Evolutionary conservation across 2,113 vertebrate species (phyloP).

Genomic region (Takifugu bimaculatus): DNA sequence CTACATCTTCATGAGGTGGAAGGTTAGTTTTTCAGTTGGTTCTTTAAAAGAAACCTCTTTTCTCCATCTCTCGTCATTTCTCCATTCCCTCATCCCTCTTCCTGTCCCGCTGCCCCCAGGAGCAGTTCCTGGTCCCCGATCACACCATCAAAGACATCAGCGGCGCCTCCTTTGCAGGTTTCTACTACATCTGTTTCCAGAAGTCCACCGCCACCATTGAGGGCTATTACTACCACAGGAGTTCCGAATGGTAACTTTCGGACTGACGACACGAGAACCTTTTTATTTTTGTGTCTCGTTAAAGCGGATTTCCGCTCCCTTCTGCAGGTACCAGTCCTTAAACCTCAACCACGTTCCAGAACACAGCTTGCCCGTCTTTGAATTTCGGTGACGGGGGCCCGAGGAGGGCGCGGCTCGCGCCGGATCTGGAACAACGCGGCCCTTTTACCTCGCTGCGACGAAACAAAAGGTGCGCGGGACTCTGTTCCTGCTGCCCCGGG

Average conservation of each 20-base stretch:
- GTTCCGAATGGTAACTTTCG: conserved; percentile 89
- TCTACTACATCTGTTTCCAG: conserved; percentile 99
- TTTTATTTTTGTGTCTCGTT: not conserved
- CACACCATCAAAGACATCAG: conserved; percentile 99
- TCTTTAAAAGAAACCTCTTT: not conserved
- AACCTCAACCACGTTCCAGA: conserved; percentile 92
- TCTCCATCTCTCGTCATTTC: not conserved
- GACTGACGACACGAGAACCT: not conserved
- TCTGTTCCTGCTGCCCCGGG: conserved; percentile 14
- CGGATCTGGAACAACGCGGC: conserved; percentile 21
- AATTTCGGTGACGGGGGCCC: conserved; percentile 88
- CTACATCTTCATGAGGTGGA: conserved; percentile 99
- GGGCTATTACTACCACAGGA: conserved; percentile 97
- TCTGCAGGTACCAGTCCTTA: conserved; percentile 92
- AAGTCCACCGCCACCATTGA: conserved; percentile 97
- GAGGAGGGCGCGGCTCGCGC: conserved; percentile 4
- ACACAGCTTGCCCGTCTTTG: conserved; percentile 94
- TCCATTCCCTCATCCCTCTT: not conserved
- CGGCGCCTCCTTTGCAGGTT: conserved; percentile 96
- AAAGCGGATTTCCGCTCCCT: not conserved
- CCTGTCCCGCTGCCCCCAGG: conserved; percentile 66
- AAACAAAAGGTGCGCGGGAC: conserved; percentile 18
- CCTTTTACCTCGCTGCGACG: conserved; percentile 10
- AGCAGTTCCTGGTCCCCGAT: conserved; percentile 95
- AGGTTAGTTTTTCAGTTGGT: conserved; percentile 75